A percentile compares a stretch with the other conserved stretches of the same genome.
phyloP scores from a whole-genome alignment of 1,140 invertebrate genomes.

The Apolygus lucorum region DNA sequence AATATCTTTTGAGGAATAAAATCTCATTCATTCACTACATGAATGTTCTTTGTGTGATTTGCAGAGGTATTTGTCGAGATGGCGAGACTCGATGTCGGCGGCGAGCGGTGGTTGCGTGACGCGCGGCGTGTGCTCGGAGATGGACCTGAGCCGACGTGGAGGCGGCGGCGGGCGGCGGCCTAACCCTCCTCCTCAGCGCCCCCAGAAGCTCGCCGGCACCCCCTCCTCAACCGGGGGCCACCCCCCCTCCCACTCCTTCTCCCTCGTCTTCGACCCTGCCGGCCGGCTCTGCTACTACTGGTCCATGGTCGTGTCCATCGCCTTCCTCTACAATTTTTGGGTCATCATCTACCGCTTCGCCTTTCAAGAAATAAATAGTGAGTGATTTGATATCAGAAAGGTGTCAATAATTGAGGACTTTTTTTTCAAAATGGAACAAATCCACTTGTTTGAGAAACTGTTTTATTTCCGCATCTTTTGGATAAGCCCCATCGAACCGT shows the following conservation, averaged over 20 bases:
- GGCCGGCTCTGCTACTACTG: slow-evolving; percentile 89
- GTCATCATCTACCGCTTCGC: slow-evolving; percentile 97
- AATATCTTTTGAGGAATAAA: no score
- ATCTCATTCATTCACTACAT: no score
- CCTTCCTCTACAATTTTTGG: slow-evolving; percentile 98
- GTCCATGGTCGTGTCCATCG: slow-evolving; percentile 94
- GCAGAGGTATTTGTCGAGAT: slow-evolving; percentile 56
- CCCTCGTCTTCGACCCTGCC: slow-evolving; percentile 86
- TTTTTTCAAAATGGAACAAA: no score
- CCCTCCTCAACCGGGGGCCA: slow-evolving; percentile 9
- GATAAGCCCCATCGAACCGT: no score
- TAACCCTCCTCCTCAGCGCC: slow-evolving; percentile 9
- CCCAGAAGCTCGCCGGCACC: slow-evolving; percentile 15
- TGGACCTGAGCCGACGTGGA: slow-evolving; percentile 46
- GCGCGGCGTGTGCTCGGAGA: slow-evolving; percentile 50
- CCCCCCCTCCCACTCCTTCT: slow-evolving; percentile 55
- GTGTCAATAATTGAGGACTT: no score
- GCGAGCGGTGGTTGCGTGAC: slow-evolving; percentile 53
- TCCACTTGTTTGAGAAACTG: no score
- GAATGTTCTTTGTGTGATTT: slow-evolving; percentile 34
- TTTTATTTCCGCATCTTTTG: no score
- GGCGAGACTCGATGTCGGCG: slow-evolving; percentile 62
- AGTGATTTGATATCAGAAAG: no score
- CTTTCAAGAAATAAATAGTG: slow-evolving; percentile 83
- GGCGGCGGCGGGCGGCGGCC: slow-evolving; percentile 9